A percentile compares a stretch with the other conserved stretches of the same genome.
phyloP scores from a whole-genome alignment of 1,140 invertebrate genomes.

The Gonioctena quinquepunctata region DNA sequence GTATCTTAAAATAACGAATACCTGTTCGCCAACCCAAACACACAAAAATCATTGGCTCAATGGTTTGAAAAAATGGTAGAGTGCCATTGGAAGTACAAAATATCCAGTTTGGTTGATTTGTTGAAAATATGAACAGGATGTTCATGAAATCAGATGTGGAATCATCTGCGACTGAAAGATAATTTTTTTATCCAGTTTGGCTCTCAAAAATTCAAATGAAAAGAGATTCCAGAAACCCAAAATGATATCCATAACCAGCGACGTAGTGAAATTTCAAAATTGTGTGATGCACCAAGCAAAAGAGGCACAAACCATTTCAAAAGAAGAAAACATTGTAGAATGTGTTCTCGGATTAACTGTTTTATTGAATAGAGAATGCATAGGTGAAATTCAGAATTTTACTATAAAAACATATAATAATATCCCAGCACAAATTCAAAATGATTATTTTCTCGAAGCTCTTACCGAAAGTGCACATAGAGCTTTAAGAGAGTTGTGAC shows the following conservation, averaged over 20 bases:
- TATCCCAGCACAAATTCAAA: background rate
- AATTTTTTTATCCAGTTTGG: constrained; percentile 31
- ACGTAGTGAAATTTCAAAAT: constrained; percentile 33
- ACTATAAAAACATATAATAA: constrained; percentile 16
- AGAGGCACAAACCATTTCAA: background rate
- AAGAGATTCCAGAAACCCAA: constrained; percentile 29
- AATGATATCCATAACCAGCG: constrained; percentile 28
- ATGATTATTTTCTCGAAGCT: constrained; percentile 27
- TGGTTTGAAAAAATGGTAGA: too few species aligned
- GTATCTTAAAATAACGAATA: background rate
- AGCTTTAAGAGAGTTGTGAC: constrained; percentile 31
- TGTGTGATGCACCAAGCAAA: background rate
- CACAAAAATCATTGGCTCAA: background rate
- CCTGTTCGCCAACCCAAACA: constrained; percentile 18
- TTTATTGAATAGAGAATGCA: constrained; percentile 31
- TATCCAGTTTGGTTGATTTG: too few species aligned
- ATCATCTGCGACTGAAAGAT: too few species aligned
- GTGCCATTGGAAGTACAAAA: too few species aligned
- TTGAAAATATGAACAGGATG: too few species aligned
- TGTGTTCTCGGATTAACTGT: constrained; percentile 20
- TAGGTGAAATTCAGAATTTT: constrained; percentile 27
- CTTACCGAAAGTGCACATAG: constrained; percentile 20
- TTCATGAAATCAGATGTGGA: too few species aligned
- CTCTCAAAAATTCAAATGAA: constrained; percentile 37
- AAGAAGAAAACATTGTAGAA: background rate